Percentiles rank a stretch among this genome's conserved stretches.
phyloP scores from a whole-genome alignment of 2,113 vertebrate genomes.

The Gopherus evgoodei region DNA sequence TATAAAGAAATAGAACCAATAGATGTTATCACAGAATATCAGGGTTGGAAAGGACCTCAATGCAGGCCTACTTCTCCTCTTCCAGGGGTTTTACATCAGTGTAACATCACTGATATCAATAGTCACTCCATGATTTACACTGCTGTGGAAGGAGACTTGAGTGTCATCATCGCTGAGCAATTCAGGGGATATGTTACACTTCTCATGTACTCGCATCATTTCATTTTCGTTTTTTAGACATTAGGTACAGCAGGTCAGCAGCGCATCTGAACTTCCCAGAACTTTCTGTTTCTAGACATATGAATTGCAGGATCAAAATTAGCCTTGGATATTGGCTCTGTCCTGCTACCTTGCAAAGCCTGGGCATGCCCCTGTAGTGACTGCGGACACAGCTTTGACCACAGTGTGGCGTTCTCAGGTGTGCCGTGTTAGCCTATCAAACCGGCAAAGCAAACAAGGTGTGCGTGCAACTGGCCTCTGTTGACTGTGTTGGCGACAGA shows the following conservation, averaged over 20 bases:
- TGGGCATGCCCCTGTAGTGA: accelerated
- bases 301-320: background rate
- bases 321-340: background rate
- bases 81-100: slow-evolving; percentile 32
- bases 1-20: slow-evolving; percentile 30
- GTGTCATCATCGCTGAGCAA: slow-evolving; percentile 20
- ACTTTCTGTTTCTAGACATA: background rate
- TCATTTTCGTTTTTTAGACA: background rate
- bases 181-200: slow-evolving; percentile 4
- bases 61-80: background rate
- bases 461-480: accelerated
- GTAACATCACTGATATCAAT: background rate
- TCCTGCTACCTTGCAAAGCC: background rate
- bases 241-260: background rate
- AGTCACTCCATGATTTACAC: background rate
- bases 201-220: background rate
- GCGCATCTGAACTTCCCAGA: background rate
- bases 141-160: slow-evolving; percentile 16
- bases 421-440: accelerated
- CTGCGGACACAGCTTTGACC: background rate
- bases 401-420: background rate
- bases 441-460: background rate
- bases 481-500: background rate
- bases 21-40: slow-evolving; percentile 19
- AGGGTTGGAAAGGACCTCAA: background rate